These are phyloP conservation scores for Ceraclea dissimilis DNA, from an alignment of 2,888 invertebrate species.

Conservation along the genomic window DNA sequence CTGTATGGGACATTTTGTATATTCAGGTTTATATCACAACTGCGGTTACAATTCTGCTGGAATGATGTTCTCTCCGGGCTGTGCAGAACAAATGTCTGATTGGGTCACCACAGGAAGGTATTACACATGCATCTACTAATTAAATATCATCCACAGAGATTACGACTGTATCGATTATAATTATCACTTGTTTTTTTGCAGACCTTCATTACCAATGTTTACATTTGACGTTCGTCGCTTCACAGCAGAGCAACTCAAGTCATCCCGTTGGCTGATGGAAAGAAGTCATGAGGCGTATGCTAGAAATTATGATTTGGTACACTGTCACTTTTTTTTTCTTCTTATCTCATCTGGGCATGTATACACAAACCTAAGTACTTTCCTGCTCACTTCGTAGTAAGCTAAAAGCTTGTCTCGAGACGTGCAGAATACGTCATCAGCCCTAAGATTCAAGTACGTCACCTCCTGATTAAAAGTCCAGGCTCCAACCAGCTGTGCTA, in stretches of 20 bases:
- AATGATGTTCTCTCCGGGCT: conserved; percentile 87
- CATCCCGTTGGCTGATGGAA: conserved; percentile 69
- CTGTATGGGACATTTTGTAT: neutral
- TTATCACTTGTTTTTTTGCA: conserved; percentile 22
- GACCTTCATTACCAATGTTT: conserved; percentile 81
- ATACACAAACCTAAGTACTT: no score
- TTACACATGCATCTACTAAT: conserved; percentile 4
- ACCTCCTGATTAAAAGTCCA: no score
- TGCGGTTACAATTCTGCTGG: conserved; percentile 88
- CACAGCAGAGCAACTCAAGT: conserved; percentile 61
- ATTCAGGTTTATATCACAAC: conserved; percentile 68
- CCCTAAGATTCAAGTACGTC: no score
- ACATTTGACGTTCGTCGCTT: conserved; percentile 80
- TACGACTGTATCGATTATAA: neutral
- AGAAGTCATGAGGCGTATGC: conserved; percentile 87
- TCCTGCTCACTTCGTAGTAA: no score
- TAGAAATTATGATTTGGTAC: conserved; percentile 68
- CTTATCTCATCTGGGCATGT: no score
- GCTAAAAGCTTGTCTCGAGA: no score
- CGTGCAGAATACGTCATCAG: no score
- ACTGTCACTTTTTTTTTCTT: neutral
- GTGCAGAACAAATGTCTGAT: conserved; percentile 74
- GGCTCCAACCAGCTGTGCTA: no score
- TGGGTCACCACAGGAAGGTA: conserved; percentile 74
- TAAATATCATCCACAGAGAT: no score